Evolutionary conservation across 92 coral and sea anemone genomes (phyloP).

Genomic region (Pocillopora meandrina): DNA sequence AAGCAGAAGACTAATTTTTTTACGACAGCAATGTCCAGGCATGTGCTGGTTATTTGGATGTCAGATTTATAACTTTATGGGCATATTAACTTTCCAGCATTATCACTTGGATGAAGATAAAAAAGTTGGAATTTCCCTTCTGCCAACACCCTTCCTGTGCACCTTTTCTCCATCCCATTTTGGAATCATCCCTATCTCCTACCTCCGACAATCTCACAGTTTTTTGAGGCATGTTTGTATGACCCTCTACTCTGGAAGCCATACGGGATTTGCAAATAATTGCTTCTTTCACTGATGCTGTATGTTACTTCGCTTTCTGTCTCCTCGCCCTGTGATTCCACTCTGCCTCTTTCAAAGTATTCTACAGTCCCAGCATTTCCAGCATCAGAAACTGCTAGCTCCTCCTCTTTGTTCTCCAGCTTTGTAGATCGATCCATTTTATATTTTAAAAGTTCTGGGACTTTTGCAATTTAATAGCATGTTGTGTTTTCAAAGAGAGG

Average conservation of each 20-base stretch:
- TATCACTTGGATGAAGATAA: no score
- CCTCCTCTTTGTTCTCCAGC: background rate
- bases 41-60: no score
- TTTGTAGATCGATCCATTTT: background rate
- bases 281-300: conserved; percentile 29
- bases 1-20: no score
- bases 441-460: no score
- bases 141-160: no score
- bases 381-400: background rate
- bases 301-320: conserved; percentile 13
- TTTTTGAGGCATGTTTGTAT: conserved; percentile 92
- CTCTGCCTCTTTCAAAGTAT: background rate
- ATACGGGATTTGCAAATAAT: conserved; percentile 84
- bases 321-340: conserved; percentile 17
- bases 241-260: conserved; percentile 90
- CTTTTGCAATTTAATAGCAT: background rate
- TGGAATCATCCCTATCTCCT: background rate
- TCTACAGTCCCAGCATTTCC: background rate
- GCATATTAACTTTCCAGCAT: no score
- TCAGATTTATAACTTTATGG: no score
- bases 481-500: no score
- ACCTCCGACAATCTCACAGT: conserved; percentile 98
- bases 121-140: no score
- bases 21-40: no score
- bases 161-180: no score